Conservation (phyloP, 2,888 invertebrate species). For the Napeogenes inachia region DNA sequence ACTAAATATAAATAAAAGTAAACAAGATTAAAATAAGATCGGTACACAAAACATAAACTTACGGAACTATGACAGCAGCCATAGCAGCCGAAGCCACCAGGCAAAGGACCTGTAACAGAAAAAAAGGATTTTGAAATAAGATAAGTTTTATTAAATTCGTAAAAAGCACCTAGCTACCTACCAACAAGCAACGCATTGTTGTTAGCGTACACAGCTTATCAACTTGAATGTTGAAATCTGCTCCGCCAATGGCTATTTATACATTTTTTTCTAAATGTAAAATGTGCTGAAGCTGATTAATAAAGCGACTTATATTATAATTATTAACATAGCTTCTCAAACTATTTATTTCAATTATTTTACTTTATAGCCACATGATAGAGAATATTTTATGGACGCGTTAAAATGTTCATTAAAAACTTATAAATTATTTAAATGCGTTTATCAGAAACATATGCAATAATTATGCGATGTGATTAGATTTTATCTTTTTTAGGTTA, state of each 20-base stretch:
- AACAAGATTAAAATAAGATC: neutral
- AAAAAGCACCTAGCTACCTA: conserved; percentile 41
- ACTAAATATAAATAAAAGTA: conserved; percentile 2
- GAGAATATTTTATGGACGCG: conserved; percentile 12
- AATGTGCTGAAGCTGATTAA: conserved; percentile 56
- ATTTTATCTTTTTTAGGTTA: no score
- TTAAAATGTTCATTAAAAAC: conserved; percentile 12
- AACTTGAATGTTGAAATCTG: conserved; percentile 60
- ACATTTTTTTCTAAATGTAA: conserved; percentile 66
- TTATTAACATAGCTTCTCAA: conserved; percentile 61
- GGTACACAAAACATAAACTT: conserved; percentile 2
- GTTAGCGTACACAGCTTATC: conserved; percentile 55
- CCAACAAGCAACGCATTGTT: conserved; percentile 65
- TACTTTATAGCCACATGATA: conserved; percentile 20
- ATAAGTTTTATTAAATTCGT: neutral
- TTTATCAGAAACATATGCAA: no score
- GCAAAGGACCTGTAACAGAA: conserved; percentile 53
- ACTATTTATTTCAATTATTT: conserved; percentile 37
- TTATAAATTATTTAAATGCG: neutral
- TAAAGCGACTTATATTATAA: conserved; percentile 58
- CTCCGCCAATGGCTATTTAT: conserved; percentile 65
- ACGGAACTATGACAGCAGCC: conserved; percentile 45
- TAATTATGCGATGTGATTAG: no score
- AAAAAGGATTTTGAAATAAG: conserved; percentile 4
- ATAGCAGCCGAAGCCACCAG: conserved; percentile 54